Conservation (phyloP, 2,113 vertebrate genomes). For the Corvus hawaiiensis region DNA sequence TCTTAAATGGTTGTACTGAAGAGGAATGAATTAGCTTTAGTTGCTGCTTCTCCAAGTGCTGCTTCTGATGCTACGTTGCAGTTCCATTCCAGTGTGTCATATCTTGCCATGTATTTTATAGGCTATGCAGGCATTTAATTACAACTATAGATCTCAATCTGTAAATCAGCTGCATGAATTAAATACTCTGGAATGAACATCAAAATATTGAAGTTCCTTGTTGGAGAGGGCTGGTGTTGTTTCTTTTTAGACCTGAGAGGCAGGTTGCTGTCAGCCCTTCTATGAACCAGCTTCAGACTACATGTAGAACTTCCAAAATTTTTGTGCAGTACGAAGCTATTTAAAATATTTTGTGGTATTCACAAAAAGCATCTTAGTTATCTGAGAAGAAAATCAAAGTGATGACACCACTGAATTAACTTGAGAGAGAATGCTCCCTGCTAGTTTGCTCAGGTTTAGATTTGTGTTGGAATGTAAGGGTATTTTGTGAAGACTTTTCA, state of each 20-base stretch:
- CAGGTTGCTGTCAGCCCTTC: not conserved
- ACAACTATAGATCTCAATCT: not conserved
- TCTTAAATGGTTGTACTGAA: not conserved
- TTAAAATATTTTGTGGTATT: not conserved
- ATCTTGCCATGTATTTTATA: not conserved
- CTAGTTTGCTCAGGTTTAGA: not conserved
- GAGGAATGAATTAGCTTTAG: not conserved
- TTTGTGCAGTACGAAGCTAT: not conserved
- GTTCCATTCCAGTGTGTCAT: not conserved
- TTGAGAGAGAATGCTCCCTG: not conserved
- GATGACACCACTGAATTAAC: not conserved
- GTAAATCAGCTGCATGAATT: not conserved
- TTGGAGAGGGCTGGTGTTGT: rapidly evolving
- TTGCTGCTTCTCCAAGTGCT: not conserved
- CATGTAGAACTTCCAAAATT: not conserved
- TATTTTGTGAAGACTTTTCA: not conserved
- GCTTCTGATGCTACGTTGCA: not conserved
- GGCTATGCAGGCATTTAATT: not conserved
- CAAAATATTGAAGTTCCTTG: not conserved
- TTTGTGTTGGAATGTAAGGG: conserved; percentile 13
- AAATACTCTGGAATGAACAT: not conserved
- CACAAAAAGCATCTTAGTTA: not conserved
- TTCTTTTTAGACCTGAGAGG: not conserved
- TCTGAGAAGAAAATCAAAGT: not conserved
- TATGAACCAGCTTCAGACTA: not conserved